Conservation (phyloP, 2,797 vertebrate species). For the Urosaurus nigricauda region DNA sequence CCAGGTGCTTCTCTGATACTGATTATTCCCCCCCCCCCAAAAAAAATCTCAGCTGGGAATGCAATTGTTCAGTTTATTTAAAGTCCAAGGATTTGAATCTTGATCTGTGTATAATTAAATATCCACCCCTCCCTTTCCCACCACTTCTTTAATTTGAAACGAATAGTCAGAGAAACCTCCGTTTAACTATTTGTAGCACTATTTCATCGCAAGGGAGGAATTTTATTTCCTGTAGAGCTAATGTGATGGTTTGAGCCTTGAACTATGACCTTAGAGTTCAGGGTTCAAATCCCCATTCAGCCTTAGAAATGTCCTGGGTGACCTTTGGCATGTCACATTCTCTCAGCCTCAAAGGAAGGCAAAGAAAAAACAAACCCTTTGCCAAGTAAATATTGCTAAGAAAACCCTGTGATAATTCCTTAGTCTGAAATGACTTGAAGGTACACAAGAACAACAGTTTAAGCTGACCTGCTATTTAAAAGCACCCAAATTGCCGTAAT, state of each 20-base stretch:
- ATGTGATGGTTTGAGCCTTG: too few species aligned
- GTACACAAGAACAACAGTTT: slow-evolving; percentile 26
- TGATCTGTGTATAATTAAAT: not conserved
- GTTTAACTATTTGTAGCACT: slow-evolving; percentile 35
- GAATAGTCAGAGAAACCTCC: not conserved
- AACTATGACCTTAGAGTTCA: too few species aligned
- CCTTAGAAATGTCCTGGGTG: too few species aligned
- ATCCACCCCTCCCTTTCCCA: not conserved
- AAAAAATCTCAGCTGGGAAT: slow-evolving; percentile 2
- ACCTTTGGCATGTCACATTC: too few species aligned
- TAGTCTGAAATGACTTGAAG: too few species aligned
- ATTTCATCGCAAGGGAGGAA: slow-evolving; percentile 13
- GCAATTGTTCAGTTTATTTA: not conserved
- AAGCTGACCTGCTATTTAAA: slow-evolving; percentile 66
- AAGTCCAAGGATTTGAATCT: not conserved
- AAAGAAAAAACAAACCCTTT: too few species aligned
- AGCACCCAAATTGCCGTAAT: slow-evolving; percentile 68
- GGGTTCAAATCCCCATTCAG: too few species aligned
- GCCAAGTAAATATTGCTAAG: too few species aligned
- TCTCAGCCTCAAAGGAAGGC: too few species aligned
- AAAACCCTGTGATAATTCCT: too few species aligned
- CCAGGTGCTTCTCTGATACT: not conserved
- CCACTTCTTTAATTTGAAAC: not conserved
- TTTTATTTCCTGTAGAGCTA: slow-evolving; percentile 38
- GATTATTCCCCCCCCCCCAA: too few species aligned